Evolutionary conservation across 1,140 invertebrate genomes (phyloP), one percentile per base, ranked within the genome.

Genomic region (Temnothorax curvispinosus): DNA sequence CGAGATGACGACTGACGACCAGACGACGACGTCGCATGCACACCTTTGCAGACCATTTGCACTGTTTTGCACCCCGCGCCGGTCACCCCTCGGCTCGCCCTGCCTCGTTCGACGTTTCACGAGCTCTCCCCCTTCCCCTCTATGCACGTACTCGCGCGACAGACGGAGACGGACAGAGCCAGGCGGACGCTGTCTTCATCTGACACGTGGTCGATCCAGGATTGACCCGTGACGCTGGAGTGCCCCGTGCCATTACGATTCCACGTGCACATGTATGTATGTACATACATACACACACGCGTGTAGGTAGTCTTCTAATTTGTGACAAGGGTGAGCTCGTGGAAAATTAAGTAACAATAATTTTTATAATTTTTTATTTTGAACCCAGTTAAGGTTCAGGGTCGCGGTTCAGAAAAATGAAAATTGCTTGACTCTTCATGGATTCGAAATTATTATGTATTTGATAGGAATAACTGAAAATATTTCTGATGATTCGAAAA

Each of bases 171-270:
- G 13, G 62, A 38, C 11, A 50, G 41, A 41, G 15, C n/a, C 74
- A 64, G 38, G 18, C 27, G n/a, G 41, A 13, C 8, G 27, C 35
- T 8, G 5, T 58, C 78, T 58, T 58, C 32, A 52, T 82, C 78
- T 18, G 58, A 82, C 67, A 74, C 54, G 44, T 82, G 78, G 67
- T 18, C 38, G 8, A 21, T 35, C 27, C 52, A 82, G 38, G 54
- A 2, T 27, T 2, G 80, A 6, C 67, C n/a, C 27, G 27, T 1
- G n/a, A 82, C 18, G 13, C 9, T 21, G 15, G 2, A 3, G 18
- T 15, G 27, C 52, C 67, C 9, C 15, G 32, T 6, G 11, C n/a
- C 21, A 41, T 3, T 18, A 1, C 6, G 32, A 6, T 15, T 27
- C 60, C 15, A 41, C 54, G 15, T 75, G 9, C 3, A 11, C 9